A percentile compares a stretch with the other conserved stretches of the same genome.
These are phyloP conservation scores for Oncorhynchus clarkii DNA, from an alignment of 2,113 vertebrate species.

Conservation along the genomic window DNA sequence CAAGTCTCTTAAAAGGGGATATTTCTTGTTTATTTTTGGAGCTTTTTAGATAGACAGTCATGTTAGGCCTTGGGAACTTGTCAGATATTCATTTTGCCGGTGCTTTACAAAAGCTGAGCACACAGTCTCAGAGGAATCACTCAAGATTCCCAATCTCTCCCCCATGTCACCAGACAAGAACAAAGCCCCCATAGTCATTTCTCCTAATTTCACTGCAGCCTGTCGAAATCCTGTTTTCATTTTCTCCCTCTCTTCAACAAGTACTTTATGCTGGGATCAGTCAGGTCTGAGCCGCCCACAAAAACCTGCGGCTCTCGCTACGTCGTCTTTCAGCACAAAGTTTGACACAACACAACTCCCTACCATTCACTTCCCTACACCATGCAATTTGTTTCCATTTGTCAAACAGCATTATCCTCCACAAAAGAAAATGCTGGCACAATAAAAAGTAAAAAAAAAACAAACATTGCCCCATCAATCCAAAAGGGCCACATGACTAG, in stretches of 20 bases:
- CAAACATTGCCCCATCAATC: constrained; percentile 55
- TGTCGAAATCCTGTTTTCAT: constrained; percentile 70
- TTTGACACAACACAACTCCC: constrained; percentile 63
- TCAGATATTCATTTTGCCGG: constrained; percentile 73
- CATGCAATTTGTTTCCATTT: constrained; percentile 74
- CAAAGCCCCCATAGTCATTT: constrained; percentile 75
- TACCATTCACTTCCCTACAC: constrained; percentile 64
- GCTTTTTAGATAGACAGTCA: constrained; percentile 50
- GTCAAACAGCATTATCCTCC: constrained; percentile 68
- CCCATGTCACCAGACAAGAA: constrained; percentile 49
- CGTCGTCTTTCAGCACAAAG: constrained; percentile 62
- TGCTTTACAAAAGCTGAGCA: constrained; percentile 68
- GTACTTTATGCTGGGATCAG: constrained; percentile 71
- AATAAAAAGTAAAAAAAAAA: constrained; percentile 48
- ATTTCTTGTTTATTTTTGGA: constrained; percentile 70
- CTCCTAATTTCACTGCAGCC: constrained; percentile 73
- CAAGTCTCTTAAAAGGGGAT: constrained; percentile 44
- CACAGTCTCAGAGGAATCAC: constrained; percentile 63
- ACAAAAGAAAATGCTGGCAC: constrained; percentile 71
- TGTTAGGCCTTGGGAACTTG: constrained; percentile 72
- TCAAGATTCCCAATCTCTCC: constrained; percentile 51
- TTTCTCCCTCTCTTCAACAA: constrained; percentile 67
- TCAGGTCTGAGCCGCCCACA: constrained; percentile 70
- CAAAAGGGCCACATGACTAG: constrained; percentile 50
- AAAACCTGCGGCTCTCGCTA: constrained; percentile 65